These are phyloP conservation scores for Prionace glauca DNA, from an alignment of 2,797 vertebrate species.

Conservation along the genomic window DNA sequence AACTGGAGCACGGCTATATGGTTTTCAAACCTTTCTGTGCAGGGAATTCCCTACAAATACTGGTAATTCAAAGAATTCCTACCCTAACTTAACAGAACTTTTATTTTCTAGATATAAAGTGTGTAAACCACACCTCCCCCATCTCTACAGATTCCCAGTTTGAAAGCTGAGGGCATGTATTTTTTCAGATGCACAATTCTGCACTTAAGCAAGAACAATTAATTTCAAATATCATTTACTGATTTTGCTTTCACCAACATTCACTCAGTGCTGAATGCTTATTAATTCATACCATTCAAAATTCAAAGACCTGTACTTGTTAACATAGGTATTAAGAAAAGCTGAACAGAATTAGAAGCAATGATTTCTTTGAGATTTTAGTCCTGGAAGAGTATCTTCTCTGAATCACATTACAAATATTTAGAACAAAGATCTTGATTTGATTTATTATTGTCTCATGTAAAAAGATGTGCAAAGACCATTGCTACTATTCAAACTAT, in stretches of 20 bases:
- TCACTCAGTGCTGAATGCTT: background rate
- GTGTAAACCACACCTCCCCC: no score
- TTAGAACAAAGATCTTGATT: background rate
- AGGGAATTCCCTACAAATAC: background rate
- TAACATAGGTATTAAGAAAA: background rate
- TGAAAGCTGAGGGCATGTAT: background rate
- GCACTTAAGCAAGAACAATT: background rate
- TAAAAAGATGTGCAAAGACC: no score
- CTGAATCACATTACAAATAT: background rate
- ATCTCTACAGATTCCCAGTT: background rate
- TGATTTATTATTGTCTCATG: no score
- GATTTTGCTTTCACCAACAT: background rate
- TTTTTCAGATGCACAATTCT: background rate
- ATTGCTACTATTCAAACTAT: background rate
- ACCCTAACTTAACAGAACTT: no score
- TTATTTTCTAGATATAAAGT: background rate
- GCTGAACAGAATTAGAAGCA: background rate
- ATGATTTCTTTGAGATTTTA: background rate
- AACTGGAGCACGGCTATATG: background rate
- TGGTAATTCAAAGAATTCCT: background rate
- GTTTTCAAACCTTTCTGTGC: background rate
- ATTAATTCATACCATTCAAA: background rate
- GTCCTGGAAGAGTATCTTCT: background rate
- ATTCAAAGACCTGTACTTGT: background rate
- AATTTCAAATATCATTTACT: background rate